These are phyloP conservation scores for Dromaius novaehollandiae DNA, from an alignment of 2,113 vertebrate genomes.

Conservation along the genomic window DNA sequence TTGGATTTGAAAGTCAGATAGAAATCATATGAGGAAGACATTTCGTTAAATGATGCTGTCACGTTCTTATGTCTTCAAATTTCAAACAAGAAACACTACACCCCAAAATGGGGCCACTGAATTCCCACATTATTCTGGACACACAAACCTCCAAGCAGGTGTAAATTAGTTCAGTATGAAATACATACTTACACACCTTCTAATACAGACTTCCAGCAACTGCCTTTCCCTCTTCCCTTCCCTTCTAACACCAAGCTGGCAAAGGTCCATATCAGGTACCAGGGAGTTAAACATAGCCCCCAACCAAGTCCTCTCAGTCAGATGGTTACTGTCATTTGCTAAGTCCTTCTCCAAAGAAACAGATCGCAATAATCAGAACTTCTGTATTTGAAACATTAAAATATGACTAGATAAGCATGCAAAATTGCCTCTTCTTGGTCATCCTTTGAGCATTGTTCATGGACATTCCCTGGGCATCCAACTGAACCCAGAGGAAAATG, in stretches of 20 bases:
- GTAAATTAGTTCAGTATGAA: neutral
- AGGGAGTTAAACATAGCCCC: neutral
- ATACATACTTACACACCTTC: neutral
- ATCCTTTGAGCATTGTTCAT: neutral
- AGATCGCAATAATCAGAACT: neutral
- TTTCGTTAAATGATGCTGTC: neutral
- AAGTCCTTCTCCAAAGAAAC: neutral
- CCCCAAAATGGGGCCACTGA: neutral
- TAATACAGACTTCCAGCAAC: neutral
- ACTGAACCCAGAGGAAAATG: neutral
- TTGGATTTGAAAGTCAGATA: neutral
- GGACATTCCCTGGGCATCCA: neutral
- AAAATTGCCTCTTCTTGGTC: neutral
- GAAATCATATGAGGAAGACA: neutral
- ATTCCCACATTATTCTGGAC: neutral
- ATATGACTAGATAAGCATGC: neutral
- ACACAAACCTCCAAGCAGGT: neutral
- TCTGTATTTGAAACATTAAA: neutral
- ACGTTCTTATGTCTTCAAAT: neutral
- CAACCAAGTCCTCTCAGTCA: neutral
- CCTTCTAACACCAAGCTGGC: neutral
- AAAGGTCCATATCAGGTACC: neutral
- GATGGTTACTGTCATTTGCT: fast-evolving
- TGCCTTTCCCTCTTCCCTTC: neutral
- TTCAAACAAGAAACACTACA: neutral